These are phyloP conservation scores for Columba guinea DNA, from an alignment of 2,797 vertebrate species.

Conservation along the genomic window DNA sequence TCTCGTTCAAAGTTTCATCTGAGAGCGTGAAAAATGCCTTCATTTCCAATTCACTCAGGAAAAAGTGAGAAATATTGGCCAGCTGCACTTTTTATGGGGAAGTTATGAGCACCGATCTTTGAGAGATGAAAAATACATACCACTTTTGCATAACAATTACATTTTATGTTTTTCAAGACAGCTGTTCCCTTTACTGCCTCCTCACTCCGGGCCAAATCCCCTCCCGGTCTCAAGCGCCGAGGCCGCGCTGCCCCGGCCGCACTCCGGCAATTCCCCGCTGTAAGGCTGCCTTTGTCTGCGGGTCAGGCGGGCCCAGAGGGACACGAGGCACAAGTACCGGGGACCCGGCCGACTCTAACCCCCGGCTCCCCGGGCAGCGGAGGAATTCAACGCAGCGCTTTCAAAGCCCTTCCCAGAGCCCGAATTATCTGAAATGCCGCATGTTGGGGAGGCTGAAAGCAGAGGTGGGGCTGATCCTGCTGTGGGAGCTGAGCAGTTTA, in stretches of 20 bases:
- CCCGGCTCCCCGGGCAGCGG: neutral
- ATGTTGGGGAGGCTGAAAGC: neutral
- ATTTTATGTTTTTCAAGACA: neutral
- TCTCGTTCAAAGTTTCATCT: neutral
- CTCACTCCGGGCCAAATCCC: neutral
- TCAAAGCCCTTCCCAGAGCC: neutral
- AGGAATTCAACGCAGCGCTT: neutral
- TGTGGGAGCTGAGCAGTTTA: neutral
- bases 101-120: neutral
- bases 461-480: neutral
- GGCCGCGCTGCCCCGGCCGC: neutral
- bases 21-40: neutral
- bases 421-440: neutral
- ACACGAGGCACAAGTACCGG: neutral
- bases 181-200: neutral
- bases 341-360: neutral
- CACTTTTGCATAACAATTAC: neutral
- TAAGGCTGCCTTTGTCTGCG: neutral
- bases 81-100: neutral
- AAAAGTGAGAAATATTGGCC: neutral
- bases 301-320: neutral
- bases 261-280: neutral
- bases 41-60: neutral
- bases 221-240: fast-evolving
- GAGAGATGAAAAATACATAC: neutral